Evolutionary conservation across 2,888 invertebrate species (phyloP), one percentile per base, ranked within the genome.

Genomic region (Tubulanus polymorphus): DNA sequence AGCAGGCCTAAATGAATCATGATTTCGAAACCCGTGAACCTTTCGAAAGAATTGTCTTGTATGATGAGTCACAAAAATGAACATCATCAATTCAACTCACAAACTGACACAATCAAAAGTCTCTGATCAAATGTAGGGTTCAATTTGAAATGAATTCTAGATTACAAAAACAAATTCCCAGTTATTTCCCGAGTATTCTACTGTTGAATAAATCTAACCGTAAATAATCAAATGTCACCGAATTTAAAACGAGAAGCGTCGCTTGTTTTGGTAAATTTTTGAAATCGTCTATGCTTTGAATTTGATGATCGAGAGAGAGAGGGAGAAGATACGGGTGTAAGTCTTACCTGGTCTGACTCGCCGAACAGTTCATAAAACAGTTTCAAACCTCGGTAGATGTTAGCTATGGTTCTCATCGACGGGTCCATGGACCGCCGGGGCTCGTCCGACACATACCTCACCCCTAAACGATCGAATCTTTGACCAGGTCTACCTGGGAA

Each of bases 401-500:
- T 73, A 54, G 70, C 71, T 60, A 76, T 67, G 59, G 72, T 64
- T 57, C 64, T 64, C 51, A 72, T 60, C 37, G 69, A 61, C 48
- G 71, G 70, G 61, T 76, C 75, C 48, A 62, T 58, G n/a, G 62
- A 62, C 54, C 70, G 69, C 59, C 67, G 69, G 37, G 67, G 65
- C 55, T 74, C 75, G 63, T 74, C 73, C 30, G 64, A 67, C 41
- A 70, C 67, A 61, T 68, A 74, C 60, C 64, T 61, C 46, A 73
- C 63, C 37, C 69, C 69, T 57, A 65, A 57, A 59, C 73, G 67
- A 57, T 71, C 75, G 64, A 73, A 75, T 66, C 75, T 70, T 63
- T 69, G 73, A 35, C 74, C 77, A 55, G 76, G 76, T 63, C 77
- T 72, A 57, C 77, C 77, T 55, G 76, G 76, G 65, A 77, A 77